These are phyloP conservation scores for Torymus auratus DNA, from an alignment of 2,888 invertebrate genomes.

Conservation along the genomic window DNA sequence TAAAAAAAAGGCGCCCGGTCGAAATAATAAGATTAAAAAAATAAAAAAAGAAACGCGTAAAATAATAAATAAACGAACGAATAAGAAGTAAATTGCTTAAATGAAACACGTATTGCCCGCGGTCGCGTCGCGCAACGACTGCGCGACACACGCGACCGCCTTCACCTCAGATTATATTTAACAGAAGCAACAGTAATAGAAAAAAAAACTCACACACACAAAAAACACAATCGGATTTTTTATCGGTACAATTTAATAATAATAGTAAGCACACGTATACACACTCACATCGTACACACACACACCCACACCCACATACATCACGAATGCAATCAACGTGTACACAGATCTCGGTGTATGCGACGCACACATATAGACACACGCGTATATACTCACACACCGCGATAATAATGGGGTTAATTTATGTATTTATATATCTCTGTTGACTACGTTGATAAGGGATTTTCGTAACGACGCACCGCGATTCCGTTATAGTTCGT, in stretches of 20 bases:
- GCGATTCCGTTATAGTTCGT: slow-evolving; percentile 41
- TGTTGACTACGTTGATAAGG: slow-evolving; percentile 72
- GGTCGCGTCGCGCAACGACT: slow-evolving; percentile 62
- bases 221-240: slow-evolving; percentile 50
- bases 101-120: slow-evolving; percentile 53
- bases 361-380: slow-evolving; percentile 11
- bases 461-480: slow-evolving; percentile 59
- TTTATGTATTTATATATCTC: slow-evolving; percentile 68
- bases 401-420: slow-evolving; percentile 60
- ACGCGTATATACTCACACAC: slow-evolving; percentile 29
- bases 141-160: slow-evolving; percentile 60
- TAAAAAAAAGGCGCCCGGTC: slow-evolving; percentile 57
- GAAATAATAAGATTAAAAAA: slow-evolving; percentile 3
- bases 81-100: slow-evolving; percentile 44
- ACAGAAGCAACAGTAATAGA: slow-evolving; percentile 49
- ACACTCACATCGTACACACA: slow-evolving; percentile 11
- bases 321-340: slow-evolving; percentile 15
- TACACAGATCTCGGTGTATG: not conserved
- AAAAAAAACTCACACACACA: slow-evolving; percentile 28
- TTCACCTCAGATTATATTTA: slow-evolving; percentile 54
- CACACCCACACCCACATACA: slow-evolving; percentile 5
- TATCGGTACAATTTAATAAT: slow-evolving; percentile 43
- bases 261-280: slow-evolving; percentile 43
- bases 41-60: too few relatives aligned
- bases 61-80: too few relatives aligned